These are phyloP conservation scores for Puntigrus tetrazona DNA, from an alignment of 2,113 vertebrate genomes.

Conservation along the genomic window DNA sequence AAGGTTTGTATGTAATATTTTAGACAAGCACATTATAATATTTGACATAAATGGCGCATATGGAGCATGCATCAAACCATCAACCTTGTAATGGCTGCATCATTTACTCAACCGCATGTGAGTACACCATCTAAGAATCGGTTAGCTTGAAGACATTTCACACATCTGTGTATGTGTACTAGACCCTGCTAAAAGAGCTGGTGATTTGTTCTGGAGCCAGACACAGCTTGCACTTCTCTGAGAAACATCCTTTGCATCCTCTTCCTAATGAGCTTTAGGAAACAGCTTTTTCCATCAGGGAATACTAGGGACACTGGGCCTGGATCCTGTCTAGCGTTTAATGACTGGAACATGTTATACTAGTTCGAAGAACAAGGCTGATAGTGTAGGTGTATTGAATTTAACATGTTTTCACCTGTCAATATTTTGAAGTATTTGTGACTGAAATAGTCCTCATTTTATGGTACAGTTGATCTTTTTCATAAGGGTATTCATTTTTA, in stretches of 20 bases:
- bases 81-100: not conserved
- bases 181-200: conserved; percentile 49
- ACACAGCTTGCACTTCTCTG: conserved; percentile 20
- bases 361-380: not conserved
- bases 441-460: not conserved
- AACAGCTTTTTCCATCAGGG: conserved; percentile 44
- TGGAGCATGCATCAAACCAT: too few relatives aligned
- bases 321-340: conserved; percentile 5
- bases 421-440: not conserved
- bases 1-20: not conserved
- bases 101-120: not conserved
- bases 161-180: conserved; percentile 64
- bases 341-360: conserved; percentile 16
- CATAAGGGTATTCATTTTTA: not conserved
- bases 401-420: too few relatives aligned
- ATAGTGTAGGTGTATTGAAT: conserved; percentile 5
- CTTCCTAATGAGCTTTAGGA: conserved; percentile 47
- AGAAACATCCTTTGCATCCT: conserved; percentile 44
- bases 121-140: not conserved
- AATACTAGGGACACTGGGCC: conserved; percentile 12
- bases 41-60: too few relatives aligned
- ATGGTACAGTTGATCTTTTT: not conserved
- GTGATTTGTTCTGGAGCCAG: conserved; percentile 12
- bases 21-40: too few relatives aligned
- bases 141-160: conserved; percentile 49